These are phyloP conservation scores for Cryptosula pallasiana DNA, from an alignment of 2,888 invertebrate species.

Conservation along the genomic window DNA sequence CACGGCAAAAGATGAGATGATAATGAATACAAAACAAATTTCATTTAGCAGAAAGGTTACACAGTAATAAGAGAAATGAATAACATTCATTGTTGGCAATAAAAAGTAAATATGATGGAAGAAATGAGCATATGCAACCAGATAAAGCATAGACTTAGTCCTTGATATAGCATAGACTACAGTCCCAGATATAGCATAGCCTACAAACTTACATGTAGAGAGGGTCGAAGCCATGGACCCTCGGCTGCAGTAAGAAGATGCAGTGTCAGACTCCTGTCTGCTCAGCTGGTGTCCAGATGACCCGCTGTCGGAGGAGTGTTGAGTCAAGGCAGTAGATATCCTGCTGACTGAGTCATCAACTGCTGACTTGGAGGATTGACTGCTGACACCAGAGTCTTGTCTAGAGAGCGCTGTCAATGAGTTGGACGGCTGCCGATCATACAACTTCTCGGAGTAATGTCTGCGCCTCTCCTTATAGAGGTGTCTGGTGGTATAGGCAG, in stretches of 20 bases:
- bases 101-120: no score
- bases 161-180: no score
- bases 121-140: no score
- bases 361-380: not conserved
- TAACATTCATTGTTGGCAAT: no score
- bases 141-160: no score
- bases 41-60: no score
- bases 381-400: conserved; percentile 23
- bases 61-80: no score
- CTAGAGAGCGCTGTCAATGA: not conserved
- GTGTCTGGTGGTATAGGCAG: not conserved
- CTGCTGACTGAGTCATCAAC: not conserved
- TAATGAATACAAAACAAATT: no score
- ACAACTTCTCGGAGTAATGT: not conserved
- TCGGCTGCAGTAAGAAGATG: conserved; percentile 20
- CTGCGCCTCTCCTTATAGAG: not conserved
- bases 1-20: no score
- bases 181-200: no score
- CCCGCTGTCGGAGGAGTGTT: conserved; percentile 22
- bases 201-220: not conserved
- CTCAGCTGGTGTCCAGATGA: conserved; percentile 4
- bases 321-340: not conserved
- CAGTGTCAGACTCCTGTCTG: conserved; percentile 20
- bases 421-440: not conserved
- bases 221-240: conserved; percentile 4